Evolutionary conservation across 2,797 vertebrate genomes (phyloP), one percentile per base, ranked within the genome.

Genomic region (Dendrocincla fuliginosa): DNA sequence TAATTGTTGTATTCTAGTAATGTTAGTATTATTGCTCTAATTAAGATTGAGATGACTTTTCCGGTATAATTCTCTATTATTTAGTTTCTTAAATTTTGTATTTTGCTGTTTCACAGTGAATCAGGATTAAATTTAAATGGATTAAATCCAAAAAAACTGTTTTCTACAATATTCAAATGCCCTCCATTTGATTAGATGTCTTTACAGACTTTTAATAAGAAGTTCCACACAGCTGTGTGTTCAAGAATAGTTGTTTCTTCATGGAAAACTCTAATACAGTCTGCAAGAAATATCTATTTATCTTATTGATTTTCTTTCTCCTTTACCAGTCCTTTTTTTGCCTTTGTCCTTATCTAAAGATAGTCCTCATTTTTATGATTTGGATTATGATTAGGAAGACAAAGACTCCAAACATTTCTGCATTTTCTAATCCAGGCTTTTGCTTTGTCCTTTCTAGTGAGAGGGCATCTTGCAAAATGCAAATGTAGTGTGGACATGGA

Each of bases 71-170:
- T 85, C 23, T 73, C 42, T 53, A 69, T 50, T 89, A 16, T 93
- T 94, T 93, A 87, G 70, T 90, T 96, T 96, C 97, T 88, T 84
- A 89, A 94, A 85, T 75, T 96, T 97, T 95, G 84, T 76, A 59
- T 96, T 96, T 96, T 93, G 39, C 73, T 96, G 71, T 96, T 97
- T 92, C 84, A 89, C 63, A 87, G 37, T 94, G 86, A 87, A 94
- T 90, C 63, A 88, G 84, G 70, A 89, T 97, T 96, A 96, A 95
- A 93, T 49, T 95, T 95, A 95, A 97, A 90, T 97, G 73, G 69
- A 93, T 96, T 94, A 94, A 97, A 95, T 96, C 84, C 84, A 85
- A 53, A 93, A 95, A 96, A 97, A 42, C 20, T 78, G 71, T 96
- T 97, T 97, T 97, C 86, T 94, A 87, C 65, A 84, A 11, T 86